Conservation (phyloP, 2,113 vertebrate species). For the Alexandromys fortis region DNA sequence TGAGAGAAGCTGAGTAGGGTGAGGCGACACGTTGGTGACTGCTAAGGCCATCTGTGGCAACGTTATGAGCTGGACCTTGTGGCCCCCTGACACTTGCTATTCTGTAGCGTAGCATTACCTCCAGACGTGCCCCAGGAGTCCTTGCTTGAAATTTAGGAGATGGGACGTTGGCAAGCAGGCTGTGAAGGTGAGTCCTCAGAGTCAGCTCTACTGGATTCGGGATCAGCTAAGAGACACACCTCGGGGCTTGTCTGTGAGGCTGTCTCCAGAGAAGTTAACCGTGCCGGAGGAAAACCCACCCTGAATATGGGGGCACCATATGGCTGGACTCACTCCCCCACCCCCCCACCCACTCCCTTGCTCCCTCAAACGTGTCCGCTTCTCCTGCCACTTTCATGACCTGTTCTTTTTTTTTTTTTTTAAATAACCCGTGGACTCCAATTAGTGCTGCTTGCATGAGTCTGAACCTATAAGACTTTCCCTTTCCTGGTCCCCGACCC, state of each 20-base stretch:
- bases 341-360: background rate
- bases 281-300: no score
- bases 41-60: background rate
- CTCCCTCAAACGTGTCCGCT: background rate
- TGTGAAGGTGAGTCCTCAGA: background rate
- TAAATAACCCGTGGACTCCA: background rate
- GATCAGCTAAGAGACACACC: background rate
- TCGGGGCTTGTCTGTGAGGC: background rate
- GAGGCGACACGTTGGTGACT: background rate
- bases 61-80: background rate
- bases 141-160: background rate
- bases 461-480: background rate
- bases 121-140: background rate
- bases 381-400: background rate
- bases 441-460: background rate
- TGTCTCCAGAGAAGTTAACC: background rate
- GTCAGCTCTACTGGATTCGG: background rate
- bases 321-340: background rate
- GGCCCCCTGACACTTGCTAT: background rate
- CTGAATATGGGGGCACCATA: background rate
- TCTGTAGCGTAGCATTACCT: background rate
- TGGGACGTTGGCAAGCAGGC: background rate
- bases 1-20: background rate
- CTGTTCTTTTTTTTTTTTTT: background rate
- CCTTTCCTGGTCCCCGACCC: background rate